Evolutionary conservation across 2,888 invertebrate genomes (phyloP).

Genomic region (Cepaea hortensis): DNA sequence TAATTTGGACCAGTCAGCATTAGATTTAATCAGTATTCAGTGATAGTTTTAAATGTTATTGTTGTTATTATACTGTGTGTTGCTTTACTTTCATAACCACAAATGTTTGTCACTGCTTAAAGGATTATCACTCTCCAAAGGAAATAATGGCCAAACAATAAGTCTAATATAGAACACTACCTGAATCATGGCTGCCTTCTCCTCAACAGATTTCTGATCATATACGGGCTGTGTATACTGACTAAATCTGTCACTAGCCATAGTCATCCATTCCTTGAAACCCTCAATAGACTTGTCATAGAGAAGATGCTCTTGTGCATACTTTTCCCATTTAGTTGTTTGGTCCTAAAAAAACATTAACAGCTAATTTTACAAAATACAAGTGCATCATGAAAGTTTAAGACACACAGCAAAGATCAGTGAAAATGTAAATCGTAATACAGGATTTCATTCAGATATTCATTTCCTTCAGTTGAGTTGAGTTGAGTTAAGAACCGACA

Average conservation of each 20-base stretch:
- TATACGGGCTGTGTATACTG: slow-evolving; percentile 89
- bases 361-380: too few relatives aligned
- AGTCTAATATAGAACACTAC: slow-evolving; percentile 51
- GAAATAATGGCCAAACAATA: neutral
- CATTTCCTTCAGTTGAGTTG: too few relatives aligned
- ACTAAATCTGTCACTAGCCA: slow-evolving; percentile 88
- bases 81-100: neutral
- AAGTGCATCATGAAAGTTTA: too few relatives aligned
- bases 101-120: neutral
- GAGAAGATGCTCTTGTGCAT: slow-evolving; percentile 92
- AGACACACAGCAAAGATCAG: too few relatives aligned
- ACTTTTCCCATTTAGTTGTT: slow-evolving; percentile 93
- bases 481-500: too few relatives aligned
- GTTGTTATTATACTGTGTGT: too few relatives aligned
- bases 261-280: slow-evolving; percentile 93
- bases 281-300: slow-evolving; percentile 93
- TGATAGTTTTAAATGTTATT: too few relatives aligned
- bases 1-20: too few relatives aligned
- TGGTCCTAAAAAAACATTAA: slow-evolving; percentile 80
- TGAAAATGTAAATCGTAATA: too few relatives aligned
- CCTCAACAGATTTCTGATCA: slow-evolving; percentile 89
- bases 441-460: too few relatives aligned
- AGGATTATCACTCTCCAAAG: neutral
- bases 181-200: slow-evolving; percentile 82
- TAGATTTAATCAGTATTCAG: too few relatives aligned